Evolutionary conservation across 2,888 invertebrate species (phyloP).

Genomic region (Cyrtodaria siliqua): DNA sequence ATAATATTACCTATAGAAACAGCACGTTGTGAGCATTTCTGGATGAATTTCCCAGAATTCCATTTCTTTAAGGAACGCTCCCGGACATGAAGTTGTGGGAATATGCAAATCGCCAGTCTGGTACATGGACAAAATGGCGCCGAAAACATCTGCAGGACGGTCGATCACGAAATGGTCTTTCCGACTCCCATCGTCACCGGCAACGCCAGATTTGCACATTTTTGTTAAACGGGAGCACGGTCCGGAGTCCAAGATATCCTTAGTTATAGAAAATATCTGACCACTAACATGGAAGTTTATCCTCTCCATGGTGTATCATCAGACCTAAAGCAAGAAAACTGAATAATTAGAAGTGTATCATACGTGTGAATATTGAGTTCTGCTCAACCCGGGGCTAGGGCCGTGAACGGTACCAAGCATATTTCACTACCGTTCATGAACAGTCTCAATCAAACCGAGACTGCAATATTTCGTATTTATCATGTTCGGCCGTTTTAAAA

Average conservation of each 20-base stretch:
- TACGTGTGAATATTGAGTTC: too few species aligned
- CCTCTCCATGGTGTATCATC: slow-evolving; percentile 3
- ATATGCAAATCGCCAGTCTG: slow-evolving; percentile 61
- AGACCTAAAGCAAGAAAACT: too few species aligned
- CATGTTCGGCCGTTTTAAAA: too few species aligned
- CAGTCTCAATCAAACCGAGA: too few species aligned
- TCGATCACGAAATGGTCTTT: slow-evolving; percentile 10
- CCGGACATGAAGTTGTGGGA: slow-evolving; percentile 53
- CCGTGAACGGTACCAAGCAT: too few species aligned
- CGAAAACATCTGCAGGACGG: slow-evolving; percentile 46
- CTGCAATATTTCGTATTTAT: too few species aligned
- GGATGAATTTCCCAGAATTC: slow-evolving; percentile 56
- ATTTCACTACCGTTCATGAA: too few species aligned
- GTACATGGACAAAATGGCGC: slow-evolving; percentile 48
- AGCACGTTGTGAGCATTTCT: slow-evolving; percentile 39
- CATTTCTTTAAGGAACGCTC: slow-evolving; percentile 56
- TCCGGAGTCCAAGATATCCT: slow-evolving; percentile 11
- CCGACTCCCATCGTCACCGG: too few species aligned
- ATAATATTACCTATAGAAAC: slow-evolving; percentile 26
- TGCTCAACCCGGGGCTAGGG: too few species aligned
- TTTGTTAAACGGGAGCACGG: slow-evolving; percentile 14
- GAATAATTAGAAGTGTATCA: too few species aligned
- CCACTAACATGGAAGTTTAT: slow-evolving; percentile 22
- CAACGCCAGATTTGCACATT: slow-evolving; percentile 4
- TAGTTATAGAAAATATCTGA: slow-evolving; percentile 1